Conservation (phyloP, 2,888 invertebrate species). For the Formica aserva region DNA sequence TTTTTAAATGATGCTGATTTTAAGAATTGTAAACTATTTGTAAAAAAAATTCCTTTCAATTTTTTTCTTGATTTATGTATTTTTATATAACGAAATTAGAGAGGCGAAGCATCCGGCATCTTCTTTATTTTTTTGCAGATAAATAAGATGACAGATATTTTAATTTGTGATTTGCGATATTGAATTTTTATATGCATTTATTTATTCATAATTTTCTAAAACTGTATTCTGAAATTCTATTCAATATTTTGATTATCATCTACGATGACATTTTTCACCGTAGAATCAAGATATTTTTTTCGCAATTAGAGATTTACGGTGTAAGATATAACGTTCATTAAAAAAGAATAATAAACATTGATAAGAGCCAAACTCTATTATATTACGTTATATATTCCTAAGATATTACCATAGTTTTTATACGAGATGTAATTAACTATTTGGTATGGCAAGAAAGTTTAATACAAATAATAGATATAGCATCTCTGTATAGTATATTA, state of each 20-base stretch:
- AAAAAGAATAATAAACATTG: not conserved
- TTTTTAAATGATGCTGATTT: not conserved
- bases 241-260: conserved; percentile 3
- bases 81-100: conserved; percentile 7
- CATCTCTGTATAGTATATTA: conserved; percentile 20
- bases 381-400: conserved; percentile 34
- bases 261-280: not conserved
- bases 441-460: conserved; percentile 28
- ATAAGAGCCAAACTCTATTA: conserved; percentile 15
- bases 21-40: not conserved
- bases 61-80: not conserved
- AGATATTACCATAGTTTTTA: conserved; percentile 48
- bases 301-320: not conserved
- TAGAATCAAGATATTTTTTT: not conserved
- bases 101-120: not conserved
- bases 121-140: not conserved
- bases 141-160: not conserved
- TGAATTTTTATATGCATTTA: not conserved
- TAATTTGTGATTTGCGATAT: not conserved
- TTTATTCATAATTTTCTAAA: not conserved
- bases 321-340: not conserved
- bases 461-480: conserved; percentile 29
- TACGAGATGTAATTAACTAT: conserved; percentile 41
- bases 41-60: not conserved
- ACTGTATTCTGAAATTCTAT: not conserved